phyloP scores from a whole-genome alignment of 2,888 invertebrate genomes.

The Drosophila niveifrons region DNA sequence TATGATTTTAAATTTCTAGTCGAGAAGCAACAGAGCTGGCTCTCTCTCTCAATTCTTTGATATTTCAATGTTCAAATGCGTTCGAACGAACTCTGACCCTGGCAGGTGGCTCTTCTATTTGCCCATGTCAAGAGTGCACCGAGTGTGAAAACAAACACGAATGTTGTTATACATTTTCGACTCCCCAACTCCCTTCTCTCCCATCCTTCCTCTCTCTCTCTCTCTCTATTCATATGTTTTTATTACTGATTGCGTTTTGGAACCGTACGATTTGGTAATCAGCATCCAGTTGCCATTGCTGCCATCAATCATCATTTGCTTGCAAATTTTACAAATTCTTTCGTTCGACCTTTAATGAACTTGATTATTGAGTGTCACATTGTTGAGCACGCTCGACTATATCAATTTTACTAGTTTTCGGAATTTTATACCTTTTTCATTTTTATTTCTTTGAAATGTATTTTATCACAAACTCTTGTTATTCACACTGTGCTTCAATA shows the following conservation, averaged over 20 bases:
- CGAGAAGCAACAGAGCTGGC: not conserved
- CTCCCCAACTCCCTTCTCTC: not conserved
- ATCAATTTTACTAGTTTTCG: not conserved
- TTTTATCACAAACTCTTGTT: not conserved
- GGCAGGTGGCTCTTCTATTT: constrained; percentile 59
- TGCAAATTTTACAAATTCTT: constrained; percentile 10
- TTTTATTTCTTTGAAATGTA: not conserved
- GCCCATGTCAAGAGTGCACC: constrained; percentile 51
- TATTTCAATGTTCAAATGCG: constrained; percentile 17
- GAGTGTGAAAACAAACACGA: constrained; percentile 74
- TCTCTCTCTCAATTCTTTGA: constrained; percentile 14
- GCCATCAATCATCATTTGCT: constrained; percentile 36
- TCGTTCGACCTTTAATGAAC: not conserved
- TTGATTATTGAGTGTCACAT: constrained; percentile 1
- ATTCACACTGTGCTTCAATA: not conserved
- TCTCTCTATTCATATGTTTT: not conserved
- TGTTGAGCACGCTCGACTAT: not conserved
- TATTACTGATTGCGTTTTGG: constrained; percentile 2
- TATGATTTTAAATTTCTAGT: constrained; percentile 69
- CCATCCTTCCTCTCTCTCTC: not conserved
- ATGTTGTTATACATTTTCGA: constrained; percentile 8
- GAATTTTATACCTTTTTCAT: not conserved
- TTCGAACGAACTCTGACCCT: constrained; percentile 26
- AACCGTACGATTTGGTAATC: constrained; percentile 8
- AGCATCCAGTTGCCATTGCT: constrained; percentile 19